Base-by-base conservation (phyloP, 2,888 invertebrate species). In the Arctia plantaginis region DNA sequence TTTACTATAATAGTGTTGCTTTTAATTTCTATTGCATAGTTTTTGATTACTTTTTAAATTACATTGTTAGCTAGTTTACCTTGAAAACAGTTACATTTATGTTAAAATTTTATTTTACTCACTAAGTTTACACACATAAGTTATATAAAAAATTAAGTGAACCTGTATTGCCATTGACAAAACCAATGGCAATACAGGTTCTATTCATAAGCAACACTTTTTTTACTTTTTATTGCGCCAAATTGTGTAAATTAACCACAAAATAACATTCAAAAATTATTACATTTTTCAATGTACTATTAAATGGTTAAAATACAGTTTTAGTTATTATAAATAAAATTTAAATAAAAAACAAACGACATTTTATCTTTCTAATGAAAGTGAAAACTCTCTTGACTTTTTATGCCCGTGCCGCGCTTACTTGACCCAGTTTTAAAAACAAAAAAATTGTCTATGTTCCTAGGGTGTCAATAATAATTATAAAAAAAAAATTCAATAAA, bases 391-490 rank as follows among this genome's bases (percentile, higher is more conserved):
- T 27, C 62, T 72, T 66, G 72, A 62, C 41, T 64, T 59, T 47
- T 65, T 51, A 12, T 59, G 33, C 44, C 68, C 30, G 62, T 30
- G 68, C 72, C 59, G 66, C 59, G 55, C 44, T 72, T 33, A 66
- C 8, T 41, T 78, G 73, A 78, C 80, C 79, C 69, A 81, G 76
- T 81, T 82, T 77, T 39, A 82, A 82, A 80, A 85, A 84, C 74
- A 1, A 39, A 79, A 77, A 77, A 70, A 44, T 88, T 86, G 87
- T 90, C 90, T 90, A 87, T 91, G 89, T 79, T 82, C 70, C 6
- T 77, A 85, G 88, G 88, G 89, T 92, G 90, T 91, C 91, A 93
- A 91, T 92, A 89, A 88, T 89, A 88, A 87, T 76, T n/a, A n/a
- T n/a, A n/a, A n/a, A n/a, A 76, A 67, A 83, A 62, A 39, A 81